Conservation (phyloP, 1,140 invertebrate species). For the Telenomus remus region DNA sequence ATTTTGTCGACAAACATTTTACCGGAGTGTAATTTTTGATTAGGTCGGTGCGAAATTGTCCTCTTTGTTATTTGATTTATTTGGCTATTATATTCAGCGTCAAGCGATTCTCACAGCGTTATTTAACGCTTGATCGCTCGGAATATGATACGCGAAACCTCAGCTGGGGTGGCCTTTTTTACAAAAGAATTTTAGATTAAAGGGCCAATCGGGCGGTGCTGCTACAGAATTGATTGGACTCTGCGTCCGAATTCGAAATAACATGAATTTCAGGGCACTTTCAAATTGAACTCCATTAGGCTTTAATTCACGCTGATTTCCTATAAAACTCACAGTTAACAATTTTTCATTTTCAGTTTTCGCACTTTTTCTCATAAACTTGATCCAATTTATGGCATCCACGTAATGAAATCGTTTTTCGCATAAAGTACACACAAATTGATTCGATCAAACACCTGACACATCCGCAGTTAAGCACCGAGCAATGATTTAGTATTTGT, state of each 20-base stretch:
- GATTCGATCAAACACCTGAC: too few species aligned
- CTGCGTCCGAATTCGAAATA: background rate
- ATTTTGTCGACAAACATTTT: too few species aligned
- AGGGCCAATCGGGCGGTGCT: background rate
- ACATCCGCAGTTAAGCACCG: too few species aligned
- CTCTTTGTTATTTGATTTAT: conserved; percentile 1
- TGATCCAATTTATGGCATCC: too few species aligned
- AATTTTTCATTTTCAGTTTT: too few species aligned
- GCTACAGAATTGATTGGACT: conserved; percentile 3
- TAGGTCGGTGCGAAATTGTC: background rate
- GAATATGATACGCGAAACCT: background rate
- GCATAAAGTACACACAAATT: too few species aligned
- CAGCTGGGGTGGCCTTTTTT: background rate
- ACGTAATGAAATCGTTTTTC: too few species aligned
- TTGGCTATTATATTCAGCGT: background rate
- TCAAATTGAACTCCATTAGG: background rate
- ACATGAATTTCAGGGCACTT: background rate
- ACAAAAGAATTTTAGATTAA: conserved; percentile 1
- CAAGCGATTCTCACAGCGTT: background rate
- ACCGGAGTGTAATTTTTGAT: too few species aligned
- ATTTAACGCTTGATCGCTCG: conserved; percentile 5
- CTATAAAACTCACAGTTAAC: too few species aligned
- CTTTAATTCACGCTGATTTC: background rate
- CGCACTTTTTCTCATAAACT: too few species aligned
- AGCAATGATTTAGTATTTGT: too few species aligned